Evolutionary conservation across 1,140 invertebrate species (phyloP).

Genomic region (Nymphalis io): DNA sequence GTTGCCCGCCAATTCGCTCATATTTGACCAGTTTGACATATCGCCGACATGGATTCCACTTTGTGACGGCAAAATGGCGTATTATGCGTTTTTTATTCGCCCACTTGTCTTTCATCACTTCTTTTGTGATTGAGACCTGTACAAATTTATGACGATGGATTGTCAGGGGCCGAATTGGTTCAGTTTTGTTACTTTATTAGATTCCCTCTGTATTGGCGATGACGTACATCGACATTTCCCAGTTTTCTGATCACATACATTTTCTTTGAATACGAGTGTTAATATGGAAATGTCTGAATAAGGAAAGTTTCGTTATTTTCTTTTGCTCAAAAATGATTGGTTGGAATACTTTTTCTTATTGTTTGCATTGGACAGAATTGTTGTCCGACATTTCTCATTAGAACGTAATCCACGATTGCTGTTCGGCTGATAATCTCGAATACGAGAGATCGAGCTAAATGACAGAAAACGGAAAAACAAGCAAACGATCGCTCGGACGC

Average conservation of each 20-base stretch:
- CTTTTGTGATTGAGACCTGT: slow-evolving; percentile 75
- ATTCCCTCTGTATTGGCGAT: slow-evolving; percentile 54
- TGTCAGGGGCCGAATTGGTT: slow-evolving; percentile 67
- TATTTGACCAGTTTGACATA: slow-evolving; percentile 80
- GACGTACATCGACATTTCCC: slow-evolving; percentile 49
- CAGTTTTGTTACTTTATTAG: slow-evolving; percentile 70
- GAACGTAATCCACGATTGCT: slow-evolving; percentile 24
- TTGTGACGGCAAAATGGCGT: slow-evolving; percentile 75
- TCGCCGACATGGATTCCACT: slow-evolving; percentile 72
- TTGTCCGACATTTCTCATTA: slow-evolving; percentile 20
- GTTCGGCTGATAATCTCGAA: slow-evolving; percentile 24
- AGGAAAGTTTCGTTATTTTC: slow-evolving; percentile 6
- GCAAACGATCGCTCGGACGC: slow-evolving; percentile 26
- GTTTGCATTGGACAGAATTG: background rate
- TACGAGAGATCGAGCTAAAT: slow-evolving; percentile 28
- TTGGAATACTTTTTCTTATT: background rate
- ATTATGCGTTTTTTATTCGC: slow-evolving; percentile 74
- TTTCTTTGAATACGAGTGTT: slow-evolving; percentile 36
- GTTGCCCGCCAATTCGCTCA: slow-evolving; percentile 65
- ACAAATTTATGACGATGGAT: slow-evolving; percentile 71
- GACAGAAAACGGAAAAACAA: slow-evolving; percentile 32
- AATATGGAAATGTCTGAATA: slow-evolving; percentile 35
- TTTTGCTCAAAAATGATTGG: slow-evolving; percentile 7
- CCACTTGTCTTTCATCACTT: slow-evolving; percentile 75
- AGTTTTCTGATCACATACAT: slow-evolving; percentile 47